Evolutionary conservation across 2,797 vertebrate species (phyloP).

Genomic region (Emys orbicularis): DNA sequence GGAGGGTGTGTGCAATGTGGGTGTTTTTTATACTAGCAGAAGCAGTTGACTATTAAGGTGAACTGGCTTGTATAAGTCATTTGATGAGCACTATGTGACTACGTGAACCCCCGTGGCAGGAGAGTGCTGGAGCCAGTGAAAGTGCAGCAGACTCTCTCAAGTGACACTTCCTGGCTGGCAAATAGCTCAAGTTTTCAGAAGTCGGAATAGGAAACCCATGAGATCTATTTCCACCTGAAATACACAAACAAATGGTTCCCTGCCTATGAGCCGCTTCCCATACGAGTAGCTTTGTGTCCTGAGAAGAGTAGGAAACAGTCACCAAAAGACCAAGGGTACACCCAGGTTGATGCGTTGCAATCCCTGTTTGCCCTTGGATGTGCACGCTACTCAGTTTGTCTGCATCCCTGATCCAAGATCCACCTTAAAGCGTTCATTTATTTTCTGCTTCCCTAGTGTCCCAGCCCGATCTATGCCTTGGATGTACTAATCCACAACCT

Average conservation of each 20-base stretch:
- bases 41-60: neutral
- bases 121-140: neutral
- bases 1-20: neutral
- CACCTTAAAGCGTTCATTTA: neutral
- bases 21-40: neutral
- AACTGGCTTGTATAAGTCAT: neutral
- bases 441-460: neutral
- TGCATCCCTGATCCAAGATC: neutral
- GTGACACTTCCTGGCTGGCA: neutral
- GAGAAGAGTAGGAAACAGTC: neutral
- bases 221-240: neutral
- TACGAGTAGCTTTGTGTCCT: neutral
- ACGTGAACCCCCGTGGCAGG: accelerated
- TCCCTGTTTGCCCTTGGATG: neutral
- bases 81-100: neutral
- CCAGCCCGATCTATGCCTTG: neutral
- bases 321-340: neutral
- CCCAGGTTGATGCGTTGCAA: neutral
- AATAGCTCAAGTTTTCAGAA: neutral
- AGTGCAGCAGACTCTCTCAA: neutral
- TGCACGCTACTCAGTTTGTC: accelerated
- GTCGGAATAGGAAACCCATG: neutral
- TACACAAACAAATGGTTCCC: neutral
- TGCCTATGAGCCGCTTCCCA: neutral
- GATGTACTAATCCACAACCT: neutral